These are phyloP conservation scores for Balanococcus diminutus DNA, from an alignment of 2,888 invertebrate species.

Conservation along the genomic window DNA sequence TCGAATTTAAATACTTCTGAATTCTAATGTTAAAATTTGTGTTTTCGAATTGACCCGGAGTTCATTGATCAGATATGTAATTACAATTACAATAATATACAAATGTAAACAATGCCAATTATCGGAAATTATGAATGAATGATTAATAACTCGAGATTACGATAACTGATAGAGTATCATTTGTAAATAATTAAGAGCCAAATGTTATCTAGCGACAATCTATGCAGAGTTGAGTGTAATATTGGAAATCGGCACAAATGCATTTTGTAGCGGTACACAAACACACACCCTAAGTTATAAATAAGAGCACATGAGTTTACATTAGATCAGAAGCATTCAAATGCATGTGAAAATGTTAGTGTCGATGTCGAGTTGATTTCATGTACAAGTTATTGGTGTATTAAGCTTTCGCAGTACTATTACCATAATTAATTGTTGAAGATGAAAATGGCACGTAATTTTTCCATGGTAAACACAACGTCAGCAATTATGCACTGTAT, in stretches of 20 bases:
- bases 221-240: not conserved
- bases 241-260: conserved; percentile 40
- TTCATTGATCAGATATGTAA: not conserved
- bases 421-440: conserved; percentile 49
- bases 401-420: not conserved
- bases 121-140: not conserved
- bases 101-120: conserved; percentile 34
- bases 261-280: conserved; percentile 29
- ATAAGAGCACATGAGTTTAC: conserved; percentile 28
- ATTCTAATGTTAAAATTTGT: not conserved
- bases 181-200: conserved; percentile 1
- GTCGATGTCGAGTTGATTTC: not conserved
- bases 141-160: conserved; percentile 1
- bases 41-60: not conserved
- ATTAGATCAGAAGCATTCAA: conserved; percentile 40
- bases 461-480: conserved; percentile 54
- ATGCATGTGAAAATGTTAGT: not conserved
- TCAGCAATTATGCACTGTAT: conserved; percentile 39
- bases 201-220: not conserved
- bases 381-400: not conserved
- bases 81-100: not conserved
- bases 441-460: conserved; percentile 50
- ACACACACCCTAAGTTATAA: conserved; percentile 31
- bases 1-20: conserved; percentile 8
- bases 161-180: not conserved